Evolutionary conservation across 2,113 vertebrate genomes (phyloP), one percentile per base, ranked within the genome.

Genomic region (Vulpes lagopus): DNA sequence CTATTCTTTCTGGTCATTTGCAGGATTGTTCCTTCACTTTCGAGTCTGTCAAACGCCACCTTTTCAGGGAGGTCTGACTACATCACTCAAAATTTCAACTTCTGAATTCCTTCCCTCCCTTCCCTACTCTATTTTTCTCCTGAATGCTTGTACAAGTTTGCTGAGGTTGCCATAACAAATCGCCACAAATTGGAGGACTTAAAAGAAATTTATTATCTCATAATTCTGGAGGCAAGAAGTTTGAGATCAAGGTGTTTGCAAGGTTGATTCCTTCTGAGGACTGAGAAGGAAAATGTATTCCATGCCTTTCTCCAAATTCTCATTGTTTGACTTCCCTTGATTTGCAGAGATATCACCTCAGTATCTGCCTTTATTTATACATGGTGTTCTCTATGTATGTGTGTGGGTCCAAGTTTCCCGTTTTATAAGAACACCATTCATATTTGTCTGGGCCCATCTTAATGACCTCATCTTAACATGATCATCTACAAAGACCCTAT

Each of bases 381-480:
- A 12, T 15, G 6, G 1, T 59, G 2, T 32, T 79, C 1, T 96
- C 2, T 16, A 35, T 94, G 8, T 88, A 25, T 73, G 14, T 2
- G 1, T 69, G 8, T n/a, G 43, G 43, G 1, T 91, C 8, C 38
- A 25, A 94, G 76, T 57, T 88, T 74, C 59, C 27, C 12, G 6
- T n/a, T 89, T 30, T 27, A 5, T 43, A 89, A 81, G 60, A 12
- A 82, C 22, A 82, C 6, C 0, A 16, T 14, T 85, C 23, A 38
- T 10, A 67, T 2, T 97, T 19, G 71, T 85, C 57, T 53, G 23
- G 30, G 38, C 3, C 20, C 10, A 60, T 9, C 17, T 1, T 89
- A 85, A 76, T 35, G 60, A 90, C 20, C 4, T 86, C 59, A 94
- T 94, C 16, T 71, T 95, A 94, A 86, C 35, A 60, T 15, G 12